A percentile compares a stretch with the other conserved stretches of the same genome.
These are phyloP conservation scores for Heliothis peltigera DNA, from an alignment of 2,888 invertebrate species.

Conservation along the genomic window DNA sequence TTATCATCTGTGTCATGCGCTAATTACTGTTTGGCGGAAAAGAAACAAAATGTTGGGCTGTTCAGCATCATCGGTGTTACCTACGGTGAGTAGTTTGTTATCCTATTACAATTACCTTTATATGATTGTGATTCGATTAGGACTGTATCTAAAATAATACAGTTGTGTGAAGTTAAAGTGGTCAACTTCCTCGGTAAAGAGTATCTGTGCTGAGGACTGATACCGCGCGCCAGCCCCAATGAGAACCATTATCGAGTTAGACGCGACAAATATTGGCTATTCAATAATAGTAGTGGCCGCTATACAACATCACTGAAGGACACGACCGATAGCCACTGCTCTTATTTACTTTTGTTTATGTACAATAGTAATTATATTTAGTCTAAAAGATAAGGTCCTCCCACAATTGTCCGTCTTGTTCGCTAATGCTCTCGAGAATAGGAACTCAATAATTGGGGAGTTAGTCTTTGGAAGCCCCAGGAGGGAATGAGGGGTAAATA, in stretches of 20 bases:
- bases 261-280: slow-evolving; percentile 60
- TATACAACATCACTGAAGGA: slow-evolving; percentile 36
- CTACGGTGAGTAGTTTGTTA: slow-evolving; percentile 57
- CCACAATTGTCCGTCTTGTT: slow-evolving; percentile 23
- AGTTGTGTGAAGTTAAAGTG: slow-evolving; percentile 9
- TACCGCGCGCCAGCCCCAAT: slow-evolving; percentile 39
- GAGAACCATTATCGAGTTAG: slow-evolving; percentile 60
- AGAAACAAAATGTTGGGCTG: slow-evolving; percentile 50
- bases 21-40: slow-evolving; percentile 34
- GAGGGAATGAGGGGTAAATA: slow-evolving; percentile 35
- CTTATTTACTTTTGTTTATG: slow-evolving; percentile 41
- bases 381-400: slow-evolving; percentile 11
- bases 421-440: slow-evolving; percentile 19
- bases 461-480: slow-evolving; percentile 25
- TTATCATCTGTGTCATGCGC: slow-evolving; percentile 46
- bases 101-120: slow-evolving; percentile 5
- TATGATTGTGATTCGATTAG: not conserved
- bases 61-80: slow-evolving; percentile 54
- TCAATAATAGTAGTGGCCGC: slow-evolving; percentile 54
- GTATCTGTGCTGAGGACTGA: slow-evolving; percentile 30
- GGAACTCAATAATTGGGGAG: slow-evolving; percentile 45
- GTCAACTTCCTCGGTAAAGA: slow-evolving; percentile 25
- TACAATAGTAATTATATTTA: slow-evolving; percentile 23
- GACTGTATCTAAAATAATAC: not conserved
- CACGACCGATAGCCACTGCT: slow-evolving; percentile 16